Percentiles rank a stretch among this genome's conserved stretches.
These are phyloP conservation scores for Aleiodes sp. DNA, from an alignment of 1,140 invertebrate species.

Conservation along the genomic window DNA sequence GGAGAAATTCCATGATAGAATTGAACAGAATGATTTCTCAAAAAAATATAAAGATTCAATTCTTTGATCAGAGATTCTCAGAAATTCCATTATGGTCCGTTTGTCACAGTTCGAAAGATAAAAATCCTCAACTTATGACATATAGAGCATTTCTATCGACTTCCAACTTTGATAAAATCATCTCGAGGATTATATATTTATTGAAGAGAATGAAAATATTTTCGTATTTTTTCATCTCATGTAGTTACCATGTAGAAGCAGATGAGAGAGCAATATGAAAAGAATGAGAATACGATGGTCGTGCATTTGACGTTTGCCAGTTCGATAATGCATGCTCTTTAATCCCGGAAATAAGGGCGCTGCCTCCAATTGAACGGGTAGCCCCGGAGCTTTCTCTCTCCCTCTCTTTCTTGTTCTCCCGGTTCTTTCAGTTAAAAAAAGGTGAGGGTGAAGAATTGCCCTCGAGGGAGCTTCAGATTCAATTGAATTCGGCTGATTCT, in stretches of 20 bases:
- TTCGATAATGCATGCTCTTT: constrained; percentile 50
- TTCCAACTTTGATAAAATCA: too few species aligned
- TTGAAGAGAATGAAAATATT: not conserved
- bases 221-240: not conserved
- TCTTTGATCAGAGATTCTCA: too few species aligned
- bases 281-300: constrained; percentile 13
- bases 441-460: constrained; percentile 6
- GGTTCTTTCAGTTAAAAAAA: not conserved
- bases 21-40: too few species aligned
- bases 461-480: not conserved
- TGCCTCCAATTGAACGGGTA: constrained; percentile 17
- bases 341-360: constrained; percentile 45
- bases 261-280: not conserved
- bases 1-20: too few species aligned
- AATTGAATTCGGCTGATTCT: not conserved
- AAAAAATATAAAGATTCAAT: too few species aligned
- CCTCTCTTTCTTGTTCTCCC: too few species aligned
- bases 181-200: not conserved
- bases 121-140: too few species aligned
- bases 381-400: not conserved
- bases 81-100: too few species aligned
- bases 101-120: too few species aligned
- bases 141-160: too few species aligned
- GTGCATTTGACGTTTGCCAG: constrained; percentile 51
- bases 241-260: constrained; percentile 11